Conservation (phyloP, 2,113 vertebrate genomes). For the Datnioides undecimradiatus region DNA sequence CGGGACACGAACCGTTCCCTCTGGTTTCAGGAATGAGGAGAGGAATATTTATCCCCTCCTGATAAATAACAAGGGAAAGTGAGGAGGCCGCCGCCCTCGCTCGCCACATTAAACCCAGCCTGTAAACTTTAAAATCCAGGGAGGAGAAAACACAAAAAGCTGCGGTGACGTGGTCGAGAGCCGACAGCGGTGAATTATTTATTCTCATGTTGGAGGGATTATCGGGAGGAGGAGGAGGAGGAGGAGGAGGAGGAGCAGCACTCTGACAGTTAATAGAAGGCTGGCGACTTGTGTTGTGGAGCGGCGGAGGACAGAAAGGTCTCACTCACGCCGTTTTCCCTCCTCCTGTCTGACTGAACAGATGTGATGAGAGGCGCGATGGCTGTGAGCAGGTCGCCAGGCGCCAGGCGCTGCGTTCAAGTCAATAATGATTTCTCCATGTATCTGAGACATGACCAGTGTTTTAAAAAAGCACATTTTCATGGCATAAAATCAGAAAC, state of each 20-base stretch:
- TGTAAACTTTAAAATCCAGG: conserved; percentile 40
- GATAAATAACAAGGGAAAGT: neutral
- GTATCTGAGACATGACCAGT: neutral
- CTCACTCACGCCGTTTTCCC: neutral
- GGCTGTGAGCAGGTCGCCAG: conserved; percentile 29
- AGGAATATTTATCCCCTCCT: neutral
- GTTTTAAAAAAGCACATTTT: neutral
- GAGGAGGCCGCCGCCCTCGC: neutral
- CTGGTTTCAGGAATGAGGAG: neutral
- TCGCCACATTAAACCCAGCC: neutral
- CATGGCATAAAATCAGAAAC: neutral
- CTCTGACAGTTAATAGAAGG: conserved; percentile 36
- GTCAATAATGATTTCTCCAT: conserved; percentile 21
- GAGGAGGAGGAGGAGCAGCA: conserved; percentile 1
- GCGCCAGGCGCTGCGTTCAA: neutral
- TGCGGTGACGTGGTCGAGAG: conserved; percentile 41
- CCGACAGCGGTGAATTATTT: conserved; percentile 60
- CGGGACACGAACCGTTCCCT: neutral
- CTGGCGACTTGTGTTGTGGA: conserved; percentile 2
- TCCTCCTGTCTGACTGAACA: conserved; percentile 5
- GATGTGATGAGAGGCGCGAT: conserved; percentile 35
- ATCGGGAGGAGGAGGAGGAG: conserved; percentile 27
- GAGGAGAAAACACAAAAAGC: conserved; percentile 44
- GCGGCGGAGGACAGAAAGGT: conserved; percentile 12
- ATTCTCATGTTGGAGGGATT: conserved; percentile 57